A percentile compares a stretch with the other conserved stretches of the same genome.
These are phyloP conservation scores for Ornithorhynchus anatinus DNA, from an alignment of 2,113 vertebrate species.

Conservation along the genomic window DNA sequence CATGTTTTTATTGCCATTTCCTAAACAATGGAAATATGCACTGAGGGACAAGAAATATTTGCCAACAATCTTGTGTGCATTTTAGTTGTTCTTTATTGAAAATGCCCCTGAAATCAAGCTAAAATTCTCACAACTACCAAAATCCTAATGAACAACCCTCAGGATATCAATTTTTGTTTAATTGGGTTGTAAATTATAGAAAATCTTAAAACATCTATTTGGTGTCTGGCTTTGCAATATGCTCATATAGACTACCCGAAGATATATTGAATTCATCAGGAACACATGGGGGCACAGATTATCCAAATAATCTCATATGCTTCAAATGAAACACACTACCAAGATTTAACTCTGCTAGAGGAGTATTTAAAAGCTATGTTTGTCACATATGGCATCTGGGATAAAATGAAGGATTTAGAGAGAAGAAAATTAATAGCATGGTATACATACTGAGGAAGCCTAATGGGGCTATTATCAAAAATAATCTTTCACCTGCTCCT, in stretches of 20 bases:
- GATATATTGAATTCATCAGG: too few species aligned
- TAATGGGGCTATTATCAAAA: not conserved
- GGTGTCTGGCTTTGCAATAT: slow-evolving; percentile 6
- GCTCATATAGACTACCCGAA: slow-evolving; percentile 27
- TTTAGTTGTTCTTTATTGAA: not conserved
- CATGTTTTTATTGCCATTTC: not conserved
- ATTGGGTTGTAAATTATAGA: not conserved
- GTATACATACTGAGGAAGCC: not conserved
- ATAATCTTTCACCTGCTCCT: not conserved
- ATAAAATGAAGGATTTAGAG: not conserved
- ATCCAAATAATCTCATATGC: slow-evolving; percentile 22
- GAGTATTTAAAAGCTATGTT: slow-evolving; percentile 3
- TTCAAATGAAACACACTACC: not conserved
- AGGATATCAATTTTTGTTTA: not conserved
- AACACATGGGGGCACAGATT: too few species aligned
- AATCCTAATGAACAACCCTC: not conserved
- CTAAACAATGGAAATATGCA: not conserved
- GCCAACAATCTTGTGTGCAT: not conserved
- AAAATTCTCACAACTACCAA: not conserved
- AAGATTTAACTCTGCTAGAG: not conserved
- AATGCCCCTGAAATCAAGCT: not conserved
- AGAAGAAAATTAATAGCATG: not conserved
- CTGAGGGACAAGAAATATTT: not conserved
- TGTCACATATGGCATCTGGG: not conserved
- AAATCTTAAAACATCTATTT: slow-evolving; percentile 14